Evolutionary conservation across 2,888 invertebrate species (phyloP).

Genomic region (Ophion ventricosus): DNA sequence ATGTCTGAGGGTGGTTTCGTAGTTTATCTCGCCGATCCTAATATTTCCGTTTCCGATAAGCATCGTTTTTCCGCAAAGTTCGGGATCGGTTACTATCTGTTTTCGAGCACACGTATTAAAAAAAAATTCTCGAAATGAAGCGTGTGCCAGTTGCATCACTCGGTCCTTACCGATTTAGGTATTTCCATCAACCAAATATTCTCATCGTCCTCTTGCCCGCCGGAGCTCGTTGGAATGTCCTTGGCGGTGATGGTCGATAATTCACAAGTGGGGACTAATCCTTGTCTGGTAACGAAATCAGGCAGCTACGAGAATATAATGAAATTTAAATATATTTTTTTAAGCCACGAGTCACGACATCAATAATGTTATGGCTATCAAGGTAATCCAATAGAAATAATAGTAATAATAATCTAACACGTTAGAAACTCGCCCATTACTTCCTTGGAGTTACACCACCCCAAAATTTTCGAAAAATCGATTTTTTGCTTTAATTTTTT

Average conservation of each 20-base stretch:
- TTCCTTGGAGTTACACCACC: no score
- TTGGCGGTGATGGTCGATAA: slow-evolving; percentile 52
- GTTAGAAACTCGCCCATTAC: no score
- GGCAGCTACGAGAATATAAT: slow-evolving; percentile 65
- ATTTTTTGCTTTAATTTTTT: no score
- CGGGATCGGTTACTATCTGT: slow-evolving; percentile 37
- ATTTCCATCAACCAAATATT: slow-evolving; percentile 73
- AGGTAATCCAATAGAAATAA: background rate
- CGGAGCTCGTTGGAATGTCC: slow-evolving; percentile 29
- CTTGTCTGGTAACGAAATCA: slow-evolving; percentile 63
- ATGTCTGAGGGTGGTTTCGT: slow-evolving; percentile 58
- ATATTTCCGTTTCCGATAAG: slow-evolving; percentile 65
- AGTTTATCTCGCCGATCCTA: slow-evolving; percentile 66
- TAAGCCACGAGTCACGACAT: background rate
- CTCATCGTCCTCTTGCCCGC: slow-evolving; percentile 66
- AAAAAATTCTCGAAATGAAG: slow-evolving; percentile 11
- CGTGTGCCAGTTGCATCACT: background rate
- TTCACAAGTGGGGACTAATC: slow-evolving; percentile 49
- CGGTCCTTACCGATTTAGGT: slow-evolving; percentile 68
- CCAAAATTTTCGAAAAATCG: no score
- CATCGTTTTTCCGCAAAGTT: slow-evolving; percentile 65
- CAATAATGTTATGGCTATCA: background rate
- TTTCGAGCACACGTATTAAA: background rate
- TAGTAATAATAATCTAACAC: no score
- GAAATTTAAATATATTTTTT: background rate